A percentile compares a stretch with the other conserved stretches of the same genome.
Conservation (phyloP, 2,888 invertebrate genomes). For the Orchesella flavescens region DNA sequence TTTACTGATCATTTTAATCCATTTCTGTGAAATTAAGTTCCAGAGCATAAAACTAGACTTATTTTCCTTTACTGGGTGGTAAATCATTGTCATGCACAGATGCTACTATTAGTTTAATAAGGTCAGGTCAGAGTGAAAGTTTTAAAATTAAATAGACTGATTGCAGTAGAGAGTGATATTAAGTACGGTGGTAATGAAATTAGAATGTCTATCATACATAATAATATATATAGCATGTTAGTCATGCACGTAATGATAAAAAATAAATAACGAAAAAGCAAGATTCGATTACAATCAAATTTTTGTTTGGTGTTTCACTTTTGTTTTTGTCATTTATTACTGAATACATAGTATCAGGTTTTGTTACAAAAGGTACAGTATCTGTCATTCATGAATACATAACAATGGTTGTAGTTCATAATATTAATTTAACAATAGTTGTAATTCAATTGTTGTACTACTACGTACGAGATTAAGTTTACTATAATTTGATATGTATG, state of each 20-base stretch:
- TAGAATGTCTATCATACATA: neutral
- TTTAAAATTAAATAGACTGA: no score
- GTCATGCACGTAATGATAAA: neutral
- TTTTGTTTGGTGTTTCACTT: slow-evolving; percentile 19
- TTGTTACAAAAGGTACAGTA: slow-evolving; percentile 66
- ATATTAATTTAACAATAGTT: slow-evolving; percentile 2
- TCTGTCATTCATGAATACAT: slow-evolving; percentile 56
- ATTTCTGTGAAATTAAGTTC: no score
- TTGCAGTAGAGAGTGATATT: neutral
- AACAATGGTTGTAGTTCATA: slow-evolving; percentile 35
- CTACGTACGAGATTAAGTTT: slow-evolving; percentile 38
- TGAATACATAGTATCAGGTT: slow-evolving; percentile 62
- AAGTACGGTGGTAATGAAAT: neutral
- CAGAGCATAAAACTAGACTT: no score
- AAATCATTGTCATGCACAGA: no score
- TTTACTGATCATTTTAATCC: no score
- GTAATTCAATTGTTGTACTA: slow-evolving; percentile 11
- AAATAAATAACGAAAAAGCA: neutral
- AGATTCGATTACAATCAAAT: slow-evolving; percentile 1
- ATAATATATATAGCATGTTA: neutral
- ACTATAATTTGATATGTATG: slow-evolving; percentile 52
- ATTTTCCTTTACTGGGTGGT: no score
- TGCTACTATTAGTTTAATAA: no score
- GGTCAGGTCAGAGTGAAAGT: no score
- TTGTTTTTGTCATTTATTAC: slow-evolving; percentile 50